Evolutionary conservation across 2,888 invertebrate species (phyloP).

Genomic region (Lasius fuliginosus): DNA sequence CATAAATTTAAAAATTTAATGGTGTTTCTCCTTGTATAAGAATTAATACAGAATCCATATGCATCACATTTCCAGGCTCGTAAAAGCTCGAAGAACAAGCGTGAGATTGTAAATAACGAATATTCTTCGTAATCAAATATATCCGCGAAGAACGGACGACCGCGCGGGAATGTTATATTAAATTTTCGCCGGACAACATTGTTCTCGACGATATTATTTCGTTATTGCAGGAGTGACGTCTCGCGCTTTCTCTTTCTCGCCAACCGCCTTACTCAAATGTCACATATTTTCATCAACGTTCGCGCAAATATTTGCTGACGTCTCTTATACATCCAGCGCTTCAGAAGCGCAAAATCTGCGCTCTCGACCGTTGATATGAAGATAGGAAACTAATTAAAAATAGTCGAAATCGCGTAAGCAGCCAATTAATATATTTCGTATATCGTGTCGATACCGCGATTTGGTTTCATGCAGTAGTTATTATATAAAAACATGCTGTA

Average conservation of each 20-base stretch:
- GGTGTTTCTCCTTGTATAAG: neutral
- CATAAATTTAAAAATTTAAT: neutral
- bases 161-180: conserved; percentile 27
- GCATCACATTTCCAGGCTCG: neutral
- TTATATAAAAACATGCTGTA: neutral
- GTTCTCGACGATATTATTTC: neutral
- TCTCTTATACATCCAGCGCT: conserved; percentile 25
- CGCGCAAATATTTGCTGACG: conserved; percentile 32
- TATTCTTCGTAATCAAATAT: neutral
- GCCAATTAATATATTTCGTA: conserved; percentile 1
- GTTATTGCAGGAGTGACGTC: conserved; percentile 6
- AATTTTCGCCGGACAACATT: conserved; percentile 27
- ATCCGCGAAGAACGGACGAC: neutral
- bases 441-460: neutral
- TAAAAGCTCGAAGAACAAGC: neutral
- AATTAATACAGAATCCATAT: neutral
- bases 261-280: conserved; percentile 36
- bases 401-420: neutral
- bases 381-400: conserved; percentile 30
- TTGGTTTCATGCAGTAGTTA: neutral
- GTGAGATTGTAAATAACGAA: neutral
- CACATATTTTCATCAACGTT: conserved; percentile 43
- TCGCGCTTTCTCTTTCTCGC: conserved; percentile 11
- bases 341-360: neutral
- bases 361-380: conserved; percentile 1